Evolutionary conservation across 1,140 invertebrate species (phyloP).

Genomic region (Oryctes rhinoceros): DNA sequence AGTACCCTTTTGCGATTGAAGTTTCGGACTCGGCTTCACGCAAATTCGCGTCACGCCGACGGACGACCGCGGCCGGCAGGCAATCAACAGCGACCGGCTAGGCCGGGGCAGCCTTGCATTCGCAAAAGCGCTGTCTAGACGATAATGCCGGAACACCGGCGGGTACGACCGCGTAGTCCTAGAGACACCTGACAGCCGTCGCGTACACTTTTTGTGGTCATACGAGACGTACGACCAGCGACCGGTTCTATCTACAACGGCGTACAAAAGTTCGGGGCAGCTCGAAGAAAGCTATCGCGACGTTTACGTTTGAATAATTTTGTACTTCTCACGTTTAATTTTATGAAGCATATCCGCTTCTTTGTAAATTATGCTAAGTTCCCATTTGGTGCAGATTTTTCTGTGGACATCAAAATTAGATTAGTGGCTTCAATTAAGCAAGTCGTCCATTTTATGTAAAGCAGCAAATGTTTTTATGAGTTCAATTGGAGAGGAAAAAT

Average conservation of each 20-base stretch:
- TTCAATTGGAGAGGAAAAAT: too few species aligned
- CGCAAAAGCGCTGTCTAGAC: slow-evolving; percentile 21
- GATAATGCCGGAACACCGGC: slow-evolving; percentile 30
- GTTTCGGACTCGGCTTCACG: background rate
- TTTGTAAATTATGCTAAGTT: too few species aligned
- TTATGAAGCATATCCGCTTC: too few species aligned
- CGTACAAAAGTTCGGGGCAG: background rate
- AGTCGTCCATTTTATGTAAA: too few species aligned
- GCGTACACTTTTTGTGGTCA: slow-evolving; percentile 22
- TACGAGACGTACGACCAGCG: background rate
- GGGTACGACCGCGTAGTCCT: slow-evolving; percentile 16
- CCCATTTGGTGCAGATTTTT: too few species aligned
- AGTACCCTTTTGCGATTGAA: background rate
- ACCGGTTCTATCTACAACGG: background rate
- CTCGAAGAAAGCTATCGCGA: background rate
- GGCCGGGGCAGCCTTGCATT: slow-evolving; percentile 5
- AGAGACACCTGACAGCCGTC: slow-evolving; percentile 29
- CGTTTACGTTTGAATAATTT: too few species aligned
- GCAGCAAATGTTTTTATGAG: too few species aligned
- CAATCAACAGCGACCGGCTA: slow-evolving; percentile 1
- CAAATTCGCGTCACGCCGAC: slow-evolving; percentile 9
- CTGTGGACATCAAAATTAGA: too few species aligned
- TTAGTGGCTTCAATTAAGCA: too few species aligned
- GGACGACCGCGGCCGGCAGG: background rate
- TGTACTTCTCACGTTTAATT: too few species aligned